A percentile compares a stretch with the other conserved stretches of the same genome.
Evolutionary conservation across 2,888 invertebrate species (phyloP).

Genomic region (Eristalis arbustorum): DNA sequence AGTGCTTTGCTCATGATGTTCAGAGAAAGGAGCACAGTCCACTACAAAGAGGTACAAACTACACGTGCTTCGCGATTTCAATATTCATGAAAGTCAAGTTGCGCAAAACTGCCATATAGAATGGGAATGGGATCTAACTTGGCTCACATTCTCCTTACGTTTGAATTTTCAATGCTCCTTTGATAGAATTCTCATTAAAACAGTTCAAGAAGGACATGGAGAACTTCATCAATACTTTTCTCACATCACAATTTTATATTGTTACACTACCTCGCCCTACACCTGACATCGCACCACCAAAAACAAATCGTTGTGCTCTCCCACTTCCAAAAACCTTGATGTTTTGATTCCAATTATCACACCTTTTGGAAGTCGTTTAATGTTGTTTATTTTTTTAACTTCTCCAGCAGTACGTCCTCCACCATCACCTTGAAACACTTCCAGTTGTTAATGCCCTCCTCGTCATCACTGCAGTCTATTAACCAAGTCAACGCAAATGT

Average conservation of each 20-base stretch:
- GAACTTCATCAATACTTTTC: background rate
- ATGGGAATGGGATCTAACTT: too few species aligned
- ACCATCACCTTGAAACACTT: background rate
- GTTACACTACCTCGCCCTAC: background rate
- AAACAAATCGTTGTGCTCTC: background rate
- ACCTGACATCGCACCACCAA: background rate
- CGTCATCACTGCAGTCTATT: background rate
- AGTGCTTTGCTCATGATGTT: too few species aligned
- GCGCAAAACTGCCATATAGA: too few species aligned
- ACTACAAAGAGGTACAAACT: too few species aligned
- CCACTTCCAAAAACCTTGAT: background rate
- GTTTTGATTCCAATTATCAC: background rate
- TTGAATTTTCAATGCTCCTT: too few species aligned
- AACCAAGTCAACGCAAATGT: background rate
- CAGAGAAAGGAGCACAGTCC: too few species aligned
- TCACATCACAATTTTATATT: background rate
- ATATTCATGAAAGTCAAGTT: too few species aligned
- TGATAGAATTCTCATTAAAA: too few species aligned
- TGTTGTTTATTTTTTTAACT: background rate
- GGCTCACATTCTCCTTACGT: too few species aligned
- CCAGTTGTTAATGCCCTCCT: background rate
- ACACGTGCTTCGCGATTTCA: too few species aligned
- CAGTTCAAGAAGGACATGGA: too few species aligned
- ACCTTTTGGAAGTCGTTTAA: background rate
- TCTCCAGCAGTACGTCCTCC: background rate